A percentile compares a stretch with the other conserved stretches of the same genome.
Evolutionary conservation across 2,888 invertebrate genomes (phyloP).

Genomic region (Perithous albicinctus): DNA sequence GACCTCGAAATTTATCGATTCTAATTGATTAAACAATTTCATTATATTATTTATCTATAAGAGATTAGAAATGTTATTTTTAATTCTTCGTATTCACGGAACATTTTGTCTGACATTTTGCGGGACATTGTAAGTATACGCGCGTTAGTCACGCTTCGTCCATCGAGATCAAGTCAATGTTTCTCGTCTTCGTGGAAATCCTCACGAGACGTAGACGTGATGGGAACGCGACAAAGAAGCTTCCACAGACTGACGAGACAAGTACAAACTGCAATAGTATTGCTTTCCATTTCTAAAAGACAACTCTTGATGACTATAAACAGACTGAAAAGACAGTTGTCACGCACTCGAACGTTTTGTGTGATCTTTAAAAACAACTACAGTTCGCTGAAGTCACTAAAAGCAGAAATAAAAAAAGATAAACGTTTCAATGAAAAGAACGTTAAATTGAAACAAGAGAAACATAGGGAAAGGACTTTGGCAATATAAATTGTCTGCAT

Average conservation of each 20-base stretch:
- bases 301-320: constrained; percentile 8
- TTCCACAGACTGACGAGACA: constrained; percentile 34
- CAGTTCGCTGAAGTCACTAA: not conserved
- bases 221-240: constrained; percentile 37
- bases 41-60: too few species aligned
- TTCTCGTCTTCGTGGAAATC: constrained; percentile 47
- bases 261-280: not conserved
- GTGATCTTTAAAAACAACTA: not conserved
- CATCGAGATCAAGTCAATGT: constrained; percentile 48
- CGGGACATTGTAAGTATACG: constrained; percentile 56
- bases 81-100: too few species aligned
- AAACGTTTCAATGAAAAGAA: not conserved
- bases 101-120: constrained; percentile 21
- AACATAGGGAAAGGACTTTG: too few species aligned
- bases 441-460: too few species aligned
- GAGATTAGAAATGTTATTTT: too few species aligned
- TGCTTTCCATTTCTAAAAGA: constrained; percentile 27
- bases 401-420: not conserved
- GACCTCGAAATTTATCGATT: too few species aligned
- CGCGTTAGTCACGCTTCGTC: not conserved
- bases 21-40: too few species aligned
- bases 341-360: not conserved
- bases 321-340: not conserved
- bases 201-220: not conserved
- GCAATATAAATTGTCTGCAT: too few species aligned